Conservation (phyloP, 1,140 invertebrate species). For the Nasonia giraulti region DNA sequence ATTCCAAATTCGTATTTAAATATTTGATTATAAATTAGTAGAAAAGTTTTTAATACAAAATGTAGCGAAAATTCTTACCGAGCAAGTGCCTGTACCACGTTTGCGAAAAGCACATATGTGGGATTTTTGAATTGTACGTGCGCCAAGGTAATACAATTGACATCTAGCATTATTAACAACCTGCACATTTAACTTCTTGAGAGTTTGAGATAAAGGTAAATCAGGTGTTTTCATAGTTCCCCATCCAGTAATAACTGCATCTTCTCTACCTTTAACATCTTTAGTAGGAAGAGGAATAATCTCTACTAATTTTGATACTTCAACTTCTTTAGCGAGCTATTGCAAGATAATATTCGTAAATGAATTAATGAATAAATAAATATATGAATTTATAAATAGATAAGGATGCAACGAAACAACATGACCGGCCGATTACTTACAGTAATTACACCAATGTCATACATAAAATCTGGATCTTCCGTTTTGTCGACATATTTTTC, state of each 20-base stretch:
- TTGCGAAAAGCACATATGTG: constrained; percentile 36
- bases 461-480: neutral
- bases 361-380: neutral
- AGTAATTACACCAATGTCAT: constrained; percentile 49
- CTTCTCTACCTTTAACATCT: neutral
- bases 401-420: neutral
- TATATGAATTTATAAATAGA: neutral
- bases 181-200: neutral
- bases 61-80: constrained; percentile 6
- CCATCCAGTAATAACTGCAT: constrained; percentile 45
- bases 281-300: constrained; percentile 25
- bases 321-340: constrained; percentile 38
- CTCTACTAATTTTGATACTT: neutral
- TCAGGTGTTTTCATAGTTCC: neutral
- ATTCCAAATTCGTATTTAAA: neutral
- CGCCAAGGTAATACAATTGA: neutral
- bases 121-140: neutral
- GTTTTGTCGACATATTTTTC: neutral
- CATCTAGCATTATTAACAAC: neutral
- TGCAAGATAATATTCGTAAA: neutral
- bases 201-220: neutral
- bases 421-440: constrained; percentile 21
- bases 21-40: neutral
- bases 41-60: no score
- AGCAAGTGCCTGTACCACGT: constrained; percentile 38